A percentile compares a stretch with the other conserved stretches of the same genome.
Evolutionary conservation across 1,140 invertebrate species (phyloP).

Genomic region (Plutomurus gul): DNA sequence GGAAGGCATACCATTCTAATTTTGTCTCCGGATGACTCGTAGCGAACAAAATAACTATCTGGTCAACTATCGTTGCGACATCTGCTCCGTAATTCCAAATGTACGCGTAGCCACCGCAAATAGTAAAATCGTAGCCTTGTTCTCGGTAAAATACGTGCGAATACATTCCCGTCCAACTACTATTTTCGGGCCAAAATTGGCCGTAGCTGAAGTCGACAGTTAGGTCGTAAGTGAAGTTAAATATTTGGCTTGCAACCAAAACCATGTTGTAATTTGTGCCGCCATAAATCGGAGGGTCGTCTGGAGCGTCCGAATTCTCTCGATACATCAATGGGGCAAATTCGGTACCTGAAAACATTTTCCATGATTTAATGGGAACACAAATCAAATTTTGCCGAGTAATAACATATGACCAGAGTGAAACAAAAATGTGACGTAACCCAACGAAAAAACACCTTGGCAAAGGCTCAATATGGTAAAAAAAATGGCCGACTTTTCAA

Average conservation of each 20-base stretch:
- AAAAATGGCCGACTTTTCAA: too few relatives aligned
- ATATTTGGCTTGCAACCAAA: not conserved
- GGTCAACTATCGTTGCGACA: not conserved
- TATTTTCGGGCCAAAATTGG: not conserved
- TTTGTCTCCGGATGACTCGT: not conserved
- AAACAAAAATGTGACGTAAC: too few relatives aligned
- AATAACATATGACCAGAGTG: too few relatives aligned
- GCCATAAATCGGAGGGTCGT: not conserved
- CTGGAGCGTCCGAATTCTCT: too few relatives aligned
- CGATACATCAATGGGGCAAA: too few relatives aligned
- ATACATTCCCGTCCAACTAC: not conserved
- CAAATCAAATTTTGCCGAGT: too few relatives aligned
- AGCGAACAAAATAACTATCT: not conserved
- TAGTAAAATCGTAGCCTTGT: not conserved
- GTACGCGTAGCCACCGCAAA: not conserved
- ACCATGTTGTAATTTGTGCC: not conserved
- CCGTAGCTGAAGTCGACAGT: not conserved
- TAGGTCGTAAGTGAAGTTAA: not conserved
- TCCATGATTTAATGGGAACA: too few relatives aligned
- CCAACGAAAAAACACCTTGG: too few relatives aligned
- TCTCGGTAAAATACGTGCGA: not conserved
- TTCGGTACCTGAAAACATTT: too few relatives aligned
- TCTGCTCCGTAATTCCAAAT: not conserved
- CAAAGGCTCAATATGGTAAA: too few relatives aligned
- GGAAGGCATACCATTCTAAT: not conserved